Conservation (phyloP, 2,797 vertebrate species). For the Hydrolagus colliei region DNA sequence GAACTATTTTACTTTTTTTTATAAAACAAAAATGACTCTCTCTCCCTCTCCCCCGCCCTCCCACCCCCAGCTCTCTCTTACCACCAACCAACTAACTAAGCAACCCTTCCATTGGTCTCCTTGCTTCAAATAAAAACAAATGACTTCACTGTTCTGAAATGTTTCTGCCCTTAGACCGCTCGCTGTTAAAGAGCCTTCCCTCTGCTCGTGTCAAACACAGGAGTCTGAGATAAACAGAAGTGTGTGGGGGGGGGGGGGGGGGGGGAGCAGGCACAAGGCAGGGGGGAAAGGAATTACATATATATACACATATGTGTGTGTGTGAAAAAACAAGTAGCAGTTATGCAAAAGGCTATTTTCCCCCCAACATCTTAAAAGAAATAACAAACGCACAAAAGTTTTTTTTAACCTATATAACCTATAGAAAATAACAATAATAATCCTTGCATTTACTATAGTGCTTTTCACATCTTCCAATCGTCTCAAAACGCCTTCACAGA, state of each 20-base stretch:
- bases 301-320: too few relatives aligned
- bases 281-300: background rate
- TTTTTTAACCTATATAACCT: too few relatives aligned
- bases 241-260: background rate
- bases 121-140: conserved; percentile 14
- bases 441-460: too few relatives aligned
- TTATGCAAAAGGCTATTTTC: too few relatives aligned
- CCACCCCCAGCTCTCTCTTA: background rate
- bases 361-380: too few relatives aligned
- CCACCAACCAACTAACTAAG: too few relatives aligned
- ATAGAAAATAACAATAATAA: too few relatives aligned
- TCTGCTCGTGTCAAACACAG: background rate
- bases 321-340: too few relatives aligned
- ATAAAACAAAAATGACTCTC: too few relatives aligned
- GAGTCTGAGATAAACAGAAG: background rate
- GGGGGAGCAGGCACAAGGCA: background rate
- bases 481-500: too few relatives aligned
- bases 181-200: background rate
- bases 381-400: too few relatives aligned
- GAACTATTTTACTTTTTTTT: background rate
- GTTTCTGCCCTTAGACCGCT: background rate
- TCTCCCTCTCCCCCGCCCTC: background rate
- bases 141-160: conserved; percentile 16
- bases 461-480: too few relatives aligned
- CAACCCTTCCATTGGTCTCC: background rate